Evolutionary conservation across 2,113 vertebrate genomes (phyloP).

Genomic region (Protobothrops flavoviridis): DNA sequence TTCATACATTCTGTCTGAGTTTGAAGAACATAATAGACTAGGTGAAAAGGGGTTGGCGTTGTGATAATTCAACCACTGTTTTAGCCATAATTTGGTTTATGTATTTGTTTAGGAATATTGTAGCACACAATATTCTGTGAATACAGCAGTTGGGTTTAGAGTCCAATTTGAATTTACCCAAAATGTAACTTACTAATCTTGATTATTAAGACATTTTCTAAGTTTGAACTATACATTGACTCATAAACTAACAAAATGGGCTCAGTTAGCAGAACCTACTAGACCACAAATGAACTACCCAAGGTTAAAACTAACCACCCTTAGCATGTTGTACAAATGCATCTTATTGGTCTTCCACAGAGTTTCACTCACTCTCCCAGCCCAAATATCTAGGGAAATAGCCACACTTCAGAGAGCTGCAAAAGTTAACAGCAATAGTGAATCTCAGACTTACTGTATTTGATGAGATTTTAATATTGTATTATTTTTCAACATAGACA

Average conservation of each 20-base stretch:
- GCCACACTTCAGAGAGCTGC: neutral
- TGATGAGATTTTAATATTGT: neutral
- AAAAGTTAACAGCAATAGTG: neutral
- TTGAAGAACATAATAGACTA: neutral
- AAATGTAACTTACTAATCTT: neutral
- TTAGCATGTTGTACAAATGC: neutral
- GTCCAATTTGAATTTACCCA: neutral
- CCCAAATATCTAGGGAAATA: neutral
- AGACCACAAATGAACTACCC: neutral
- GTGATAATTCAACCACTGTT: neutral
- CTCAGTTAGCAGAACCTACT: neutral
- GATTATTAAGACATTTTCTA: neutral
- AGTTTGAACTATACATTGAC: neutral
- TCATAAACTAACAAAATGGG: neutral
- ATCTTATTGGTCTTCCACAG: neutral
- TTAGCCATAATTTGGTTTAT: neutral
- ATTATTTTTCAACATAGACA: neutral
- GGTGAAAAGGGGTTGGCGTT: neutral
- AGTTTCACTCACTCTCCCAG: neutral
- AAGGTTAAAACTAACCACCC: neutral
- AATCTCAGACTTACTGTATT: neutral
- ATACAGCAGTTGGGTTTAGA: neutral
- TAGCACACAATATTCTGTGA: neutral
- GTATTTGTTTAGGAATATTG: neutral
- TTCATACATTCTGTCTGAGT: too few species aligned